Evolutionary conservation across 2,113 vertebrate species (phyloP), one percentile per base, ranked within the genome.

Genomic region (Microcebus murinus): DNA sequence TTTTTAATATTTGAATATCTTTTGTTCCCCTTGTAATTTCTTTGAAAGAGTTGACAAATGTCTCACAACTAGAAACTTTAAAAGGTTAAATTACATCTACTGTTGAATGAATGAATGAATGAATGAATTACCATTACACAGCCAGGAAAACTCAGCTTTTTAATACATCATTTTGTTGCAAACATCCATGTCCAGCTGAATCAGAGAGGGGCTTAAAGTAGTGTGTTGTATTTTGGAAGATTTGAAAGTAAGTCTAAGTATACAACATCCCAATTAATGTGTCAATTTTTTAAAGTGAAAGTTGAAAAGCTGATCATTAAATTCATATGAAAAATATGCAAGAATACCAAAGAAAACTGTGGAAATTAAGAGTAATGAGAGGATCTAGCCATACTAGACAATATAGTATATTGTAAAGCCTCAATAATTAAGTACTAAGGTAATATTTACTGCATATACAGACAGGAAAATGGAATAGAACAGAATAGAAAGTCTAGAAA

Each of bases 321-420:
- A n/a, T 84, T 96, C 42, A 70, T 36, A 63, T 48, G 55, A 93
- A 89, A 70, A 71, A 55, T 36, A 55, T n/a, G 15, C 42, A 89
- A 61, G n/a, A 77, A 52, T 79, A 79, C 65, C 34, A 73, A 93
- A 79, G 55, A 12, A 77, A 71, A 29, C 42, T 80, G 45, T 61
- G 82, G 48, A 93, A 94, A 87, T 82, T 31, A 90, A 93, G 39
- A 94, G 23, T 87, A 27, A 21, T 86, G 20, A 81, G 21, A 59
- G 48, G 73, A 79, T 93, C 4, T 85, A 63, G n/a, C 50, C 70
- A 59, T 68, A n/a, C 34, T 68, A 61, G 7, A 23, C 68, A 88
- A 55, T 5, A 76, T 29, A 55, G 34, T 67, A 55, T 48, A 65
- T 25, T 39, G 34, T 50, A 68, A 88, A 63, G 29, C 29, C n/a